Conservation (phyloP, 2,797 vertebrate genomes). For the Anniella stebbinsi region DNA sequence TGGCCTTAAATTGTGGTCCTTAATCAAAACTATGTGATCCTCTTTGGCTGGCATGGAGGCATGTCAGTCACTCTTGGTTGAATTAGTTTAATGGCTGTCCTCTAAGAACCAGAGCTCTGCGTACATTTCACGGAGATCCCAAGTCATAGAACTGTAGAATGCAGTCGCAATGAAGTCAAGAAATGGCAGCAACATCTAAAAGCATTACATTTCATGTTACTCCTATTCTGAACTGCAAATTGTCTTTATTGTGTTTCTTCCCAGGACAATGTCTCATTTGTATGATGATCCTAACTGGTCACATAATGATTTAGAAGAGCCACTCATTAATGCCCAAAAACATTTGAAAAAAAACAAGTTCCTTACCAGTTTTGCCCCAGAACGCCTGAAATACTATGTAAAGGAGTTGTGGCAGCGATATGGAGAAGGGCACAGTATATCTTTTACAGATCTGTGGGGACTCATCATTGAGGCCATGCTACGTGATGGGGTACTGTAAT, state of each 20-base stretch:
- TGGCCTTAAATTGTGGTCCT: background rate
- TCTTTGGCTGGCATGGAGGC: background rate
- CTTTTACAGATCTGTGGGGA: constrained; percentile 83
- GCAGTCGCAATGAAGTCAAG: background rate
- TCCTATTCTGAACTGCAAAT: constrained; percentile 17
- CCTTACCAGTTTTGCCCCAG: constrained; percentile 72
- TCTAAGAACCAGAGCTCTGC: background rate
- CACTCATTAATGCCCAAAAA: constrained; percentile 68
- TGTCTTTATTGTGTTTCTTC: background rate
- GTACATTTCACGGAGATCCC: background rate
- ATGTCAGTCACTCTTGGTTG: background rate
- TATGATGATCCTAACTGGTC: constrained; percentile 86
- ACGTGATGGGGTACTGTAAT: constrained; percentile 79
- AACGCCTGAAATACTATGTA: constrained; percentile 79
- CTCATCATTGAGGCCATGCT: constrained; percentile 84
- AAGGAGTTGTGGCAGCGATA: constrained; percentile 76
- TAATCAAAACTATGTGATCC: background rate
- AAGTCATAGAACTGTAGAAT: background rate
- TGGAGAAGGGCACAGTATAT: constrained; percentile 78
- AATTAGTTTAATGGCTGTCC: background rate
- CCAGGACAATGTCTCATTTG: constrained; percentile 84
- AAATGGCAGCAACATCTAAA: background rate
- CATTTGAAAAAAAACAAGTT: constrained; percentile 80
- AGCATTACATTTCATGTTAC: constrained; percentile 21
- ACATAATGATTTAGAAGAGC: constrained; percentile 75